Evolutionary conservation across 1,140 invertebrate genomes (phyloP).

Genomic region (Dufourea novaeangliae): DNA sequence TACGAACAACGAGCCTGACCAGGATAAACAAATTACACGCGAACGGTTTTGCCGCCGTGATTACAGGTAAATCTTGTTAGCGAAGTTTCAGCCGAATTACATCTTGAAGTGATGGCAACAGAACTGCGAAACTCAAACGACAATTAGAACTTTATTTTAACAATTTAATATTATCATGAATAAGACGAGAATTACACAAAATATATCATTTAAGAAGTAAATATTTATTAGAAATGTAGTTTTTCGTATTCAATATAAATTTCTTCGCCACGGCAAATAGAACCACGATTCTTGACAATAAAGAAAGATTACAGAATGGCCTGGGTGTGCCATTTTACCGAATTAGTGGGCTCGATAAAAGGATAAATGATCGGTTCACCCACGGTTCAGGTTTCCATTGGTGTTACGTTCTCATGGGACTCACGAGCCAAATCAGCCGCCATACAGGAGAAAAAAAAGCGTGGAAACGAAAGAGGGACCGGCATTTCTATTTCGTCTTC

Average conservation of each 20-base stretch:
- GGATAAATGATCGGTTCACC: conserved; percentile 69
- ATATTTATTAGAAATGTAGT: neutral
- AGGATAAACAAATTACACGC: conserved; percentile 78
- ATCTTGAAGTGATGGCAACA: conserved; percentile 15
- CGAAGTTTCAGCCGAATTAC: conserved; percentile 65
- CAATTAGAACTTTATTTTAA: neutral
- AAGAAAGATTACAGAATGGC: neutral
- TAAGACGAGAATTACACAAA: neutral
- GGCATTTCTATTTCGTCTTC: conserved; percentile 56
- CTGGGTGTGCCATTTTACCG: conserved; percentile 6
- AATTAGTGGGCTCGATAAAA: conserved; percentile 57
- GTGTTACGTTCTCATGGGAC: conserved; percentile 63
- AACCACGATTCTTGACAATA: neutral
- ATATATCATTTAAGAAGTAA: neutral
- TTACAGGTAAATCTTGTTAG: conserved; percentile 78
- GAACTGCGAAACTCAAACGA: neutral
- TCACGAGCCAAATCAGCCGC: conserved; percentile 64
- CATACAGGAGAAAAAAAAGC: conserved; percentile 50
- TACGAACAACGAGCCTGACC: conserved; percentile 72
- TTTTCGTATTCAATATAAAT: neutral
- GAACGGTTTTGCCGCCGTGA: conserved; percentile 77
- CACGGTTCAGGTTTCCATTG: conserved; percentile 50
- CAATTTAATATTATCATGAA: neutral
- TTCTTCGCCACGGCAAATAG: too few species aligned
- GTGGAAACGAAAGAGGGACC: conserved; percentile 44